Base-by-base conservation (phyloP, 2,888 invertebrate genomes). In the Stramonita haemastoma region DNA sequence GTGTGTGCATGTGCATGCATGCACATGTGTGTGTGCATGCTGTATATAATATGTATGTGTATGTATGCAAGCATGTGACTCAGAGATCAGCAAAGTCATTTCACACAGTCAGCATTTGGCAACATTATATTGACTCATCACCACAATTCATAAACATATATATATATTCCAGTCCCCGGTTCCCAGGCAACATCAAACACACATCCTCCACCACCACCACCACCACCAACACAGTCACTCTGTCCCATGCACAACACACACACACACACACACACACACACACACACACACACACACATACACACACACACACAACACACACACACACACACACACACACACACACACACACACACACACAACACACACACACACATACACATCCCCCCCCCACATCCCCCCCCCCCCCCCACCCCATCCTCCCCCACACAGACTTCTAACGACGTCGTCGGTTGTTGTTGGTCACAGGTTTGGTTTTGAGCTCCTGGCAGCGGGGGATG, bases 401-500 rank as follows among this genome's bases (percentile, higher is more conserved):
- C 11, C 32, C 13, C 15, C 77, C 11, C 6, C 13, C 19, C 15
- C 11, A 8, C 19, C 19, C 8, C 0, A 6, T 32, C 6, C 13
- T 29, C 29, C 19, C 19, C 32, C 11, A 0, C 26, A 26, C 0
- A 6, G 8, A n/a, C 66, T 34, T 79, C 46, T 83, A 86, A 17
- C 85, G 85, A 11, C 86, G 86, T 6, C 86, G 29, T 22, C 81
- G 36, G 13, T 26, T 34, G 17, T 32, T 46, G 81, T 83, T 89
- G 89, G 91, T 92, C 89, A 34, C 91, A 5, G 95, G 95, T 57
- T 94, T 92, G 26, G 94, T 91, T 90, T 94, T 94, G 70, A 97
- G 98, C 94, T 96, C 97, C 94, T 98, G 97, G 96, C 99, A 99
- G 96, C 98, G 98, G 87, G 99, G 99, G 93, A 99, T 98, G 96